phyloP scores from a whole-genome alignment of 2,113 vertebrate genomes.

The Pygoscelis antarcticus region DNA sequence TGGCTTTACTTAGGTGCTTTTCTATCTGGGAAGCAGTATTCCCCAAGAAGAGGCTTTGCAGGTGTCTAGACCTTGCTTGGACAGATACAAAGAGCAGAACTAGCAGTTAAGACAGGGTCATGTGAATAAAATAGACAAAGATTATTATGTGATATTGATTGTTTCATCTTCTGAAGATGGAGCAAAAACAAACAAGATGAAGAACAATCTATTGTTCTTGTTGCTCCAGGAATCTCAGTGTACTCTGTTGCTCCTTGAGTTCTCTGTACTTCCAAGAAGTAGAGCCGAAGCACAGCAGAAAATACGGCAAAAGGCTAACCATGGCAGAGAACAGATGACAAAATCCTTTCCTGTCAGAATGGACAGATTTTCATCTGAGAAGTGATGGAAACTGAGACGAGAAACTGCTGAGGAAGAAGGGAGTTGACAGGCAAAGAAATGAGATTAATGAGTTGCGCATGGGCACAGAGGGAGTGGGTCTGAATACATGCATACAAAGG shows the following conservation, averaged over 20 bases:
- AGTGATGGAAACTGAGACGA: not conserved
- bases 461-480: not conserved
- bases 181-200: not conserved
- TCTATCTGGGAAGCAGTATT: not conserved
- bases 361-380: not conserved
- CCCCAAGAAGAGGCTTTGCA: not conserved
- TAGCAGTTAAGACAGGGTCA: not conserved
- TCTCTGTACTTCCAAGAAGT: not conserved
- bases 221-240: not conserved
- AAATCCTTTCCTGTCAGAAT: not conserved
- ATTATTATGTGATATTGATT: not conserved
- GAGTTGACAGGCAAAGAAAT: not conserved
- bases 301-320: not conserved
- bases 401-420: not conserved
- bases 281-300: not conserved
- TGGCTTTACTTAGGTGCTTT: not conserved
- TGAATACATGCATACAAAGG: fast-evolving
- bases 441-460: not conserved
- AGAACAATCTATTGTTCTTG: fast-evolving
- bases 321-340: not conserved
- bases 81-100: not conserved
- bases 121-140: not conserved
- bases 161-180: not conserved
- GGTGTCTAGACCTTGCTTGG: not conserved
- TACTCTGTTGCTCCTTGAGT: not conserved